Conservation (phyloP, 2,888 invertebrate genomes). For the Falcaria lacertinaria region DNA sequence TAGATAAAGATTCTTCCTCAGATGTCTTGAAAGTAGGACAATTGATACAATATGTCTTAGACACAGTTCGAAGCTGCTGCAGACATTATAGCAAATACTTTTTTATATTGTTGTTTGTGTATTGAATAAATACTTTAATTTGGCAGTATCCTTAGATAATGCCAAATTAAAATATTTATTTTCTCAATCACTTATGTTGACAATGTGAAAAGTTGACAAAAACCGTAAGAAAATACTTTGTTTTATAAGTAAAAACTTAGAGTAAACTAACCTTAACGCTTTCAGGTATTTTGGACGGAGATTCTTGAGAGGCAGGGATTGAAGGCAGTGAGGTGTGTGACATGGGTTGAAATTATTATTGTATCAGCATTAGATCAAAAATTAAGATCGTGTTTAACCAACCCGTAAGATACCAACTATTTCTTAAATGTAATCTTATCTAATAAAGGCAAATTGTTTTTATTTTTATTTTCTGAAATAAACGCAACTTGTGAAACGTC, state of each 20-base stretch:
- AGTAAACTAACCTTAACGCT: slow-evolving; percentile 59
- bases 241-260: background rate
- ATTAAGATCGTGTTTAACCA: background rate
- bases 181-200: too few species aligned
- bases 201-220: too few species aligned
- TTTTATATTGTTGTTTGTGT: too few species aligned
- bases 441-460: too few species aligned
- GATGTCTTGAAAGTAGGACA: background rate
- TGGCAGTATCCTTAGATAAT: too few species aligned
- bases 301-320: slow-evolving; percentile 48
- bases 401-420: background rate
- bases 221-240: background rate
- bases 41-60: too few species aligned
- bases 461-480: slow-evolving; percentile 1
- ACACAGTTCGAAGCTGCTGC: too few species aligned
- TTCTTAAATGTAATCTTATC: too few species aligned
- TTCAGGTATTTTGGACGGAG: slow-evolving; percentile 66
- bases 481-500: too few species aligned
- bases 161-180: too few species aligned
- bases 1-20: background rate
- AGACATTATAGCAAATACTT: too few species aligned
- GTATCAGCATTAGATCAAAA: background rate
- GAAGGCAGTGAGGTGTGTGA: slow-evolving; percentile 54
- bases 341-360: slow-evolving; percentile 53
- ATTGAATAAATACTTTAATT: too few species aligned